These are phyloP conservation scores for Bombus impatiens DNA, from an alignment of 1,140 invertebrate genomes.

Conservation along the genomic window DNA sequence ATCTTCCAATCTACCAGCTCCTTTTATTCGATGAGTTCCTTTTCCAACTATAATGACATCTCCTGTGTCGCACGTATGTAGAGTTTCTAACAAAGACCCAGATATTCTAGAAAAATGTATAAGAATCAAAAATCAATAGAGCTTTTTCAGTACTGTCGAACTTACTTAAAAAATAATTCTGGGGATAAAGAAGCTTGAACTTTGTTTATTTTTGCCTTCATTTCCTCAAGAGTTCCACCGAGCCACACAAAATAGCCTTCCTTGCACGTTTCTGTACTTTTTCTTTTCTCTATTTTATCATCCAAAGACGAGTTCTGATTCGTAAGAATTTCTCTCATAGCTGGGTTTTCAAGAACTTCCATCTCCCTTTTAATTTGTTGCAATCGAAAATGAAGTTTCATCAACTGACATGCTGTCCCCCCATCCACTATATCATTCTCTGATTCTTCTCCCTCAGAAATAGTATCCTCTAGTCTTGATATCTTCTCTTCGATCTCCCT, in stretches of 20 bases:
- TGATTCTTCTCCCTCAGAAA: conserved; percentile 79
- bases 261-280: conserved; percentile 60
- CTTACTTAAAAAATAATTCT: conserved; percentile 77
- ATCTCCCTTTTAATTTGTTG: conserved; percentile 85
- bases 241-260: conserved; percentile 83
- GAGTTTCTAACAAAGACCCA: conserved; percentile 79
- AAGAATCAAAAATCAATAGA: neutral
- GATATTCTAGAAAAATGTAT: conserved; percentile 67
- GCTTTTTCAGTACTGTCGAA: neutral
- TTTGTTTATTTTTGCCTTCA: conserved; percentile 79
- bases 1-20: conserved; percentile 80
- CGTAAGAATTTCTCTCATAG: conserved; percentile 82
- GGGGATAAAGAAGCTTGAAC: conserved; percentile 75
- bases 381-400: conserved; percentile 84
- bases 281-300: conserved; percentile 60
- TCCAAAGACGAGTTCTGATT: conserved; percentile 71
- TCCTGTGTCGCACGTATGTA: conserved; percentile 78
- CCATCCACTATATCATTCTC: conserved; percentile 70
- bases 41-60: conserved; percentile 81
- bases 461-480: conserved; percentile 79
- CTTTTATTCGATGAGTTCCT: conserved; percentile 77
- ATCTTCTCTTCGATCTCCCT: conserved; percentile 82
- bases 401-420: conserved; percentile 79
- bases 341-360: conserved; percentile 85
- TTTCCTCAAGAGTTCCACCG: conserved; percentile 79